Evolutionary conservation across 2,888 invertebrate genomes (phyloP).

Genomic region (Brachyptera putata): DNA sequence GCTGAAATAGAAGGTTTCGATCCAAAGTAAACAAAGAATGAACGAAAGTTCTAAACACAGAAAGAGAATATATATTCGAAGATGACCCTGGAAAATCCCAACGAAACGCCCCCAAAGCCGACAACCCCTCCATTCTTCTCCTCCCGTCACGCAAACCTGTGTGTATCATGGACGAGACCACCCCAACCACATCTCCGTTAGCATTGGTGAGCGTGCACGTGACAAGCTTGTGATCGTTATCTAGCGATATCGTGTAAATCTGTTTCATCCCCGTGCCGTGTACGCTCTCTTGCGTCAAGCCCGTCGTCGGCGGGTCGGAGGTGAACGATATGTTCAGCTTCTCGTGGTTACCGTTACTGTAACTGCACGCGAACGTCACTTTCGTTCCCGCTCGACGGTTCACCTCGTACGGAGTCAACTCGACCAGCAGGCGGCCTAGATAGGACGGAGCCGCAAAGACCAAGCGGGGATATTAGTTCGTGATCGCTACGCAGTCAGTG

Average conservation of each 20-base stretch:
- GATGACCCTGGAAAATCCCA: background rate
- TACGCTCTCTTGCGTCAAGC: background rate
- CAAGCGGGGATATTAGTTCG: background rate
- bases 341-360: slow-evolving; percentile 42
- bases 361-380: slow-evolving; percentile 50
- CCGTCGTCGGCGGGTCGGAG: slow-evolving; percentile 15
- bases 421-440: slow-evolving; percentile 46
- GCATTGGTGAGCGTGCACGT: slow-evolving; percentile 42
- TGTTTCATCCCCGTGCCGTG: slow-evolving; percentile 24
- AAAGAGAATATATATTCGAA: no score
- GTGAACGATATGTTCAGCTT: slow-evolving; percentile 45
- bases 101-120: background rate
- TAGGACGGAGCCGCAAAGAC: no score
- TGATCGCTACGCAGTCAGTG: no score
- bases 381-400: slow-evolving; percentile 43
- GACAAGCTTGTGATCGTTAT: slow-evolving; percentile 41
- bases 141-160: no score
- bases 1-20: no score
- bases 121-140: background rate
- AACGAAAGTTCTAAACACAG: no score
- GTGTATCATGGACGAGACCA: slow-evolving; percentile 41
- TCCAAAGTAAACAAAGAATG: no score
- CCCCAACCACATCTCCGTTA: slow-evolving; percentile 40
- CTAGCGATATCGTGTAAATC: slow-evolving; percentile 32
- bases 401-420: slow-evolving; percentile 48